phyloP scores from a whole-genome alignment of 2,113 vertebrate species.

The Brachypteracias leptosomus region DNA sequence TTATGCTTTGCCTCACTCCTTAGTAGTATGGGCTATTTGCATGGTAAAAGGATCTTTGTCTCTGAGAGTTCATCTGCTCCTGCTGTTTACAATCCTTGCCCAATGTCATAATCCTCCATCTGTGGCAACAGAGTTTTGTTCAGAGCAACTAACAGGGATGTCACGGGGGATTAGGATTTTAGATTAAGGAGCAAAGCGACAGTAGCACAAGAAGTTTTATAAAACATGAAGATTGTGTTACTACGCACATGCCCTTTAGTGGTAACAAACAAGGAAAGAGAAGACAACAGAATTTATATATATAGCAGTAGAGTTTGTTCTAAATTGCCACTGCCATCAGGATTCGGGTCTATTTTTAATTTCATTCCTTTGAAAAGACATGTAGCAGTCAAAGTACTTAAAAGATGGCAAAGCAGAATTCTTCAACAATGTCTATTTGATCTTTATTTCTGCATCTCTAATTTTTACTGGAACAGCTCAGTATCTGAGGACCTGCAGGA shows the following conservation, averaged over 20 bases:
- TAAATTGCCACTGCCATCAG: background rate
- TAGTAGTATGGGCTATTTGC: background rate
- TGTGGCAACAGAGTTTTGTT: constrained; percentile 24
- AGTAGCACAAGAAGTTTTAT: constrained; percentile 20
- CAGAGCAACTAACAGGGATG: constrained; percentile 22
- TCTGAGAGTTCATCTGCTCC: background rate
- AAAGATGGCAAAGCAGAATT: background rate
- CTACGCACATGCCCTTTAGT: background rate
- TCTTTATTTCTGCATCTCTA: background rate
- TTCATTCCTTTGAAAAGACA: background rate
- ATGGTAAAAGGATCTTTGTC: constrained; percentile 7
- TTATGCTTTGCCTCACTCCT: background rate
- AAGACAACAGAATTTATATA: background rate
- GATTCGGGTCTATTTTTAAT: constrained; percentile 10
- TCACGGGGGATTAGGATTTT: constrained; percentile 51
- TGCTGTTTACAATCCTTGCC: background rate
- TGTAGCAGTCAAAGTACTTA: background rate
- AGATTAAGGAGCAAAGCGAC: background rate
- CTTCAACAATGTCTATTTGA: background rate
- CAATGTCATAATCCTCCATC: constrained; percentile 30
- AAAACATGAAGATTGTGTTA: background rate
- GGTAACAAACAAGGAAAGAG: background rate
- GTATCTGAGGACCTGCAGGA: background rate
- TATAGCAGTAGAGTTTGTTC: background rate
- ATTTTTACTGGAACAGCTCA: background rate